These are phyloP conservation scores for Okapia johnstoni DNA, from an alignment of 2,113 vertebrate species.

Conservation along the genomic window DNA sequence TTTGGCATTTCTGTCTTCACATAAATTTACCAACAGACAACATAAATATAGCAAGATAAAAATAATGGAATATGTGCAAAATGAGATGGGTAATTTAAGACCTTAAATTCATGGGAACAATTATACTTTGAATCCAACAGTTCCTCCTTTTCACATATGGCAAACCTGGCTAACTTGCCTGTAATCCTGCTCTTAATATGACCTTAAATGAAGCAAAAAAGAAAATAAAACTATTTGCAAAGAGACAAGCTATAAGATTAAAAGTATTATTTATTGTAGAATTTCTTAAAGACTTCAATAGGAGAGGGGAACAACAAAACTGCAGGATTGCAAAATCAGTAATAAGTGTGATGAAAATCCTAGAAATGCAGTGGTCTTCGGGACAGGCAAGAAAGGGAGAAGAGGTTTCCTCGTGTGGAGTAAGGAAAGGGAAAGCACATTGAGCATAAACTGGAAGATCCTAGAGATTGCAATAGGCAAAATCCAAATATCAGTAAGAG, in stretches of 20 bases:
- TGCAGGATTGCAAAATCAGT: not conserved
- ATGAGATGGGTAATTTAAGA: not conserved
- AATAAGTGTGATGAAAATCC: not conserved
- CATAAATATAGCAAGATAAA: not conserved
- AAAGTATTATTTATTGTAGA: not conserved
- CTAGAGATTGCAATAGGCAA: not conserved
- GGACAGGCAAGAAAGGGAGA: not conserved
- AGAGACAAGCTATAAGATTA: not conserved
- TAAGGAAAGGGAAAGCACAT: not conserved
- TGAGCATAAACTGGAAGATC: not conserved
- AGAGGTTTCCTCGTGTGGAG: not conserved
- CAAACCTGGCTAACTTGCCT: not conserved
- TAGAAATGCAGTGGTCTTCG: not conserved
- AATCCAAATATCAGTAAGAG: not conserved
- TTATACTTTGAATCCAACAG: not conserved
- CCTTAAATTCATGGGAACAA: not conserved
- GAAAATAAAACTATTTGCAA: constrained; percentile 1
- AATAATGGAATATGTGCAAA: not conserved
- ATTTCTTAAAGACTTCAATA: not conserved
- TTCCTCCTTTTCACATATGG: not conserved
- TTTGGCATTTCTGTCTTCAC: not conserved
- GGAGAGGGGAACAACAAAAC: not conserved
- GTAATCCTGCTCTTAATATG: not conserved
- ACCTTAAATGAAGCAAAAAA: constrained; percentile 19
- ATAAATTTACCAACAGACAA: not conserved